Conservation (phyloP, 2,797 vertebrate genomes). For the Pitangus sulphuratus region DNA sequence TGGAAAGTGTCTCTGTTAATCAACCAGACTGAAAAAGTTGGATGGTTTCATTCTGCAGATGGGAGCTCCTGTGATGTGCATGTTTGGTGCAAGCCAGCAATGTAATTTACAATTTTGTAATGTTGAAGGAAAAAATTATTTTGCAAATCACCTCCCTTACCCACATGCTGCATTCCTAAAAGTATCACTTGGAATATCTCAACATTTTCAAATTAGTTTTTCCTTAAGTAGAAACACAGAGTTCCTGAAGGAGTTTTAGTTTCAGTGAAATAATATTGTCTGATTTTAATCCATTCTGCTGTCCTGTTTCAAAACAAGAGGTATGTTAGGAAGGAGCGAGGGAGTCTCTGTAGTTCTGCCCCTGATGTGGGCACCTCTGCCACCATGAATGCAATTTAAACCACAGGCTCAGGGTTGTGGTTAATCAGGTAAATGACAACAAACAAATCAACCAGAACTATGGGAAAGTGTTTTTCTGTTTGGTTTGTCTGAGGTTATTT, state of each 20-base stretch:
- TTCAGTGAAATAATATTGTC: not conserved
- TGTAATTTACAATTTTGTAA: not conserved
- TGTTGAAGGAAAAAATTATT: not conserved
- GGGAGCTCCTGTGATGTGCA: not conserved
- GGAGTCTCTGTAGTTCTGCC: not conserved
- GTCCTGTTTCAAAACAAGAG: not conserved
- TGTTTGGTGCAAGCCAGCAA: not conserved
- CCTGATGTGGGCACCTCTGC: not conserved
- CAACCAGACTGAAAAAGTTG: not conserved
- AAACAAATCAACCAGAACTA: not conserved
- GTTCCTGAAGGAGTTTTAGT: not conserved
- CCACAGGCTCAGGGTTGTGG: not conserved
- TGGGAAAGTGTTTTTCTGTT: not conserved
- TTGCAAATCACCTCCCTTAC: not conserved
- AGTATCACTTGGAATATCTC: not conserved
- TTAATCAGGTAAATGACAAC: not conserved
- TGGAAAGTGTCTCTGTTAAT: not conserved
- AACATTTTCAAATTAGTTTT: not conserved
- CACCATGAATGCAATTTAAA: not conserved
- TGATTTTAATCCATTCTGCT: not conserved
- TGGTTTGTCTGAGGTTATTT: not conserved
- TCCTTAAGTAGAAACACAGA: not conserved
- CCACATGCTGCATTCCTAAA: not conserved
- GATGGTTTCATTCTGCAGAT: not conserved
- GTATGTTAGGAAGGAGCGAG: not conserved